Percentiles rank a stretch among this genome's conserved stretches.
phyloP scores from a whole-genome alignment of 2,113 vertebrate genomes.

The Actinemys pallida region DNA sequence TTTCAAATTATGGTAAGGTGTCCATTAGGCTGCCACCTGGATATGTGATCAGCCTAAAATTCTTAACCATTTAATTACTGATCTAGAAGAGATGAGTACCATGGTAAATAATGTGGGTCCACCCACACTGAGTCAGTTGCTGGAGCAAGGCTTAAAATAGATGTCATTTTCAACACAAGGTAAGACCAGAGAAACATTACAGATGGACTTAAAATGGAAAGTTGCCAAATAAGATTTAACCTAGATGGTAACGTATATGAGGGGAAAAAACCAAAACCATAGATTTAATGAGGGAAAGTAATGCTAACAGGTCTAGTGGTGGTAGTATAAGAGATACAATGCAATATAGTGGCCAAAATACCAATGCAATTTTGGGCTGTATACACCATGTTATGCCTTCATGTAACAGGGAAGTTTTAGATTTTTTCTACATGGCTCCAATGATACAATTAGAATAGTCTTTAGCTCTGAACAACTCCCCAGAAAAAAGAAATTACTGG shows the following conservation, averaged over 20 bases:
- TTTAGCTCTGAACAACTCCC: background rate
- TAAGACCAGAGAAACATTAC: too few relatives aligned
- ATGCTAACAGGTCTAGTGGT: background rate
- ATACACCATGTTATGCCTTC: background rate
- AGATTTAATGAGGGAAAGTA: background rate
- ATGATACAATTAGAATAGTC: background rate
- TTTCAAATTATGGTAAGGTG: too few relatives aligned
- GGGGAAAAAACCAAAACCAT: background rate
- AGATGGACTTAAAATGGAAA: too few relatives aligned
- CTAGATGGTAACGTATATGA: background rate
- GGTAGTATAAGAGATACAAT: background rate
- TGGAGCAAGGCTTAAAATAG: too few relatives aligned
- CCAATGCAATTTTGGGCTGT: background rate
- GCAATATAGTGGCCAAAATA: background rate
- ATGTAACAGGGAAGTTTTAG: background rate
- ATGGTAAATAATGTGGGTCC: too few relatives aligned
- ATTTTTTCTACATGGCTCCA: background rate
- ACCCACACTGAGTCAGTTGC: too few relatives aligned
- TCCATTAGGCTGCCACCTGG: too few relatives aligned
- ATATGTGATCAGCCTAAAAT: too few relatives aligned
- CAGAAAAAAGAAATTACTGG: background rate
- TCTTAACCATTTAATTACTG: too few relatives aligned
- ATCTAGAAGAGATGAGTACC: too few relatives aligned
- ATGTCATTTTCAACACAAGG: too few relatives aligned
- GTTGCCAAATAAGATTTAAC: too few relatives aligned